Conservation (phyloP, 2,113 vertebrate genomes). For the Oophaga pumilio region DNA sequence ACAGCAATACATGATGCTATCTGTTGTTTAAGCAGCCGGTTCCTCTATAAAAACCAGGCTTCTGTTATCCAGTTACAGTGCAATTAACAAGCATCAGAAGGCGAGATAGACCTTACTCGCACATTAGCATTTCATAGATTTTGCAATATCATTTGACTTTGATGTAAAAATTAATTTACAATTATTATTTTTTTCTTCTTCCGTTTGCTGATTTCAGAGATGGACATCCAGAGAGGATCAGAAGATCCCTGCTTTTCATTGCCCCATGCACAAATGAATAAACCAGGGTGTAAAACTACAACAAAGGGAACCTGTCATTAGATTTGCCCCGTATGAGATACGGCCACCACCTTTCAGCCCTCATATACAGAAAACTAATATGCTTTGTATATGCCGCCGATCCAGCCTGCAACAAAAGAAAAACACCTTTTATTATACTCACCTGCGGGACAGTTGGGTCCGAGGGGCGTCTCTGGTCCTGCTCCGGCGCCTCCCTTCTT, state of each 20-base stretch:
- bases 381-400: too few species aligned
- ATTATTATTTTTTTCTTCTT: not conserved
- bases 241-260: not conserved
- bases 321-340: too few species aligned
- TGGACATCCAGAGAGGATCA: not conserved
- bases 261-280: not conserved
- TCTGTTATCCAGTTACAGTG: constrained; percentile 18
- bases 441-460: too few species aligned
- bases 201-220: not conserved
- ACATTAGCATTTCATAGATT: constrained; percentile 45
- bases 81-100: constrained; percentile 34
- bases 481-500: too few species aligned
- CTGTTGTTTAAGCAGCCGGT: constrained; percentile 22
- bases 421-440: too few species aligned
- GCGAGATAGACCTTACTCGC: not conserved
- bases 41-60: not conserved
- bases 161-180: constrained; percentile 43
- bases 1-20: constrained; percentile 46
- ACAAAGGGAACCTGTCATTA: too few species aligned
- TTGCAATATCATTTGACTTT: constrained; percentile 48
- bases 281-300: not conserved
- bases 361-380: too few species aligned
- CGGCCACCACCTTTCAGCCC: too few species aligned
- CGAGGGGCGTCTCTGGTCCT: too few species aligned
- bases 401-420: too few species aligned